phyloP scores from a whole-genome alignment of 1,140 invertebrate genomes.

The Psilanteris sp. region DNA sequence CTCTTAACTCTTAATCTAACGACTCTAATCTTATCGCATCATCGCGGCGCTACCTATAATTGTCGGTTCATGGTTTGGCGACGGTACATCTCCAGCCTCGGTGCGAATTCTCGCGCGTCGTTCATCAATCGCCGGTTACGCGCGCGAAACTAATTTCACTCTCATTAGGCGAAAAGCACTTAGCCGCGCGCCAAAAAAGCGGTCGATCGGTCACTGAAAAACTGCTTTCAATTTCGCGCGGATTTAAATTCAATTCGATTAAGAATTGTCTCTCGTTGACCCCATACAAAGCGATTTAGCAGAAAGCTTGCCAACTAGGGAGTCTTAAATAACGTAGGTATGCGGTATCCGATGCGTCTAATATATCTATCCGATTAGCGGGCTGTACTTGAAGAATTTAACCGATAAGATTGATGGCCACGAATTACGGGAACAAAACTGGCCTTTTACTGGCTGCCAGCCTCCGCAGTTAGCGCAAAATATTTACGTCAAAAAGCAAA shows the following conservation, averaged over 20 bases:
- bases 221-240: too few relatives aligned
- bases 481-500: constrained; percentile 60
- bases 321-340: constrained; percentile 64
- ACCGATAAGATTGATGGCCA: constrained; percentile 59
- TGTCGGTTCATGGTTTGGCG: constrained; percentile 37
- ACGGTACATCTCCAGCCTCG: neutral
- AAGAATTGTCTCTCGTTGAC: constrained; percentile 39
- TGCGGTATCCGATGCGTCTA: constrained; percentile 58
- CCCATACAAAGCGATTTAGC: constrained; percentile 16
- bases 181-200: too few relatives aligned
- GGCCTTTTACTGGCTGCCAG: constrained; percentile 54
- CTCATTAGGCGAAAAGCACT: too few relatives aligned
- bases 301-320: constrained; percentile 53
- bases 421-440: constrained; percentile 54
- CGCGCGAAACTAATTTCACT: too few relatives aligned
- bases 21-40: constrained; percentile 47
- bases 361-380: constrained; percentile 65
- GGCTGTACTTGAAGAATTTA: constrained; percentile 50
- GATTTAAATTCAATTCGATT: constrained; percentile 24
- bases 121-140: constrained; percentile 13
- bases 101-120: constrained; percentile 19
- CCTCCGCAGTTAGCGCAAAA: constrained; percentile 51
- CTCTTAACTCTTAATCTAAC: constrained; percentile 65
- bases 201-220: too few relatives aligned
- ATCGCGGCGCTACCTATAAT: constrained; percentile 48